Evolutionary conservation across 1,140 invertebrate genomes (phyloP).

Genomic region (Drosophila ananassae): DNA sequence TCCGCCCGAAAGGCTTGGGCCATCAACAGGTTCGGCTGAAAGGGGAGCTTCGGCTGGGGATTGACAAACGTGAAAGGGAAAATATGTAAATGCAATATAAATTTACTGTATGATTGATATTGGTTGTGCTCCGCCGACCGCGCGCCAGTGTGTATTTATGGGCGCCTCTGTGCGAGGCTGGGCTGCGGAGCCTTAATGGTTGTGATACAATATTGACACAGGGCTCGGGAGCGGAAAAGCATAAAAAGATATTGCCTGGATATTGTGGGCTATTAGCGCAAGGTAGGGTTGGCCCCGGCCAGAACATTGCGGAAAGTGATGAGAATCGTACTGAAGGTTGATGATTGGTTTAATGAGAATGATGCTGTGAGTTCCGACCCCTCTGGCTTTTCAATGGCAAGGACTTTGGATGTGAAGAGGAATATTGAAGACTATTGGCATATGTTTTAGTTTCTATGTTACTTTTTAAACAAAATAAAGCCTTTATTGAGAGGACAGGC

Average conservation of each 20-base stretch:
- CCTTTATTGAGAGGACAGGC: not conserved
- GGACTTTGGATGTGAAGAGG: not conserved
- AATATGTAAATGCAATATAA: slow-evolving; percentile 51
- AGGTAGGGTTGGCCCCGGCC: slow-evolving; percentile 1
- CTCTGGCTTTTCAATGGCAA: not conserved
- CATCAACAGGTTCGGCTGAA: slow-evolving; percentile 63
- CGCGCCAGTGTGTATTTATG: not conserved
- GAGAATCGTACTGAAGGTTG: slow-evolving; percentile 5
- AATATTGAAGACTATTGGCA: too few species aligned
- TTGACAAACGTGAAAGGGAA: slow-evolving; percentile 70
- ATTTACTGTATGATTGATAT: slow-evolving; percentile 53
- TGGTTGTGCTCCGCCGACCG: slow-evolving; percentile 38
- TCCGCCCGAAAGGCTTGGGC: slow-evolving; percentile 44
- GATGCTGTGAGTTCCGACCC: not conserved
- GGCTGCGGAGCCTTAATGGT: slow-evolving; percentile 24
- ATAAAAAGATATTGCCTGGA: slow-evolving; percentile 33
- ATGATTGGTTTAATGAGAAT: slow-evolving; percentile 9
- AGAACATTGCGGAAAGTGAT: slow-evolving; percentile 32
- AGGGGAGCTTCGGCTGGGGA: slow-evolving; percentile 32
- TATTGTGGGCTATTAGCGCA: slow-evolving; percentile 23
- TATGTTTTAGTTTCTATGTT: too few species aligned
- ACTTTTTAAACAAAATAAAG: not conserved
- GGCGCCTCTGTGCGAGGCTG: not conserved
- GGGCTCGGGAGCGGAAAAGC: not conserved
- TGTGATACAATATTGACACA: slow-evolving; percentile 45